These are phyloP conservation scores for Astreopora myriophthalma DNA, from an alignment of 64 coral and sea anemone species.

Conservation along the genomic window DNA sequence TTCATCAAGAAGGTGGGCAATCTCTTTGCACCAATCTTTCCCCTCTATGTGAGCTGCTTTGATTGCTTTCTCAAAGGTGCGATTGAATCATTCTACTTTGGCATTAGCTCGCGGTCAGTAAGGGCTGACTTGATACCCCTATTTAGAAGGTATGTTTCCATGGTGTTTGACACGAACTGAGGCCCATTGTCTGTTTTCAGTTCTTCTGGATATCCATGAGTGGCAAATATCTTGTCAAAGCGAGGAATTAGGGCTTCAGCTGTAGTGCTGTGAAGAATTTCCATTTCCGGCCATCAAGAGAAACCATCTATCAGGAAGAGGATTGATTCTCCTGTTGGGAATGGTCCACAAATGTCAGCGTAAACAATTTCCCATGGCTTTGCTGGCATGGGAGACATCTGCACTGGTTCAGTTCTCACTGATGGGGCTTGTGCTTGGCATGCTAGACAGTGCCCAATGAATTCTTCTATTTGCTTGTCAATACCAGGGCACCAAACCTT, in stretches of 20 bases:
- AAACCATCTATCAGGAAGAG: not conserved
- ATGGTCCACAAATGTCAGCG: not conserved
- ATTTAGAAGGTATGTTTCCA: not conserved
- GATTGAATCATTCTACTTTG: too few relatives aligned
- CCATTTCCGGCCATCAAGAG: not conserved
- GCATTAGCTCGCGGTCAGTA: too few relatives aligned
- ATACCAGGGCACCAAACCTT: conserved; percentile 2
- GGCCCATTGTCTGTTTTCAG: too few relatives aligned
- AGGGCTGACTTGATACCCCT: not conserved
- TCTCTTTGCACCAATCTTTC: too few relatives aligned
- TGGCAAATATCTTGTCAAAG: too few relatives aligned
- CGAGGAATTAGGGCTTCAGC: not conserved
- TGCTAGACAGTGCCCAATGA: not conserved
- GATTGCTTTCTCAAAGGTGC: too few relatives aligned
- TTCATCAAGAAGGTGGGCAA: too few relatives aligned
- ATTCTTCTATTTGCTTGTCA: not conserved
- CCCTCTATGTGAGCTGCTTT: too few relatives aligned
- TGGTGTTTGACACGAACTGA: not conserved
- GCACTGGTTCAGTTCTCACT: not conserved
- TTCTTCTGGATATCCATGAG: too few relatives aligned
- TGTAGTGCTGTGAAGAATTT: not conserved
- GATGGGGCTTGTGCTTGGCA: conserved; percentile 9
- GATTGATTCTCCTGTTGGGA: conserved; percentile 2
- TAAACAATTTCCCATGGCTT: not conserved
- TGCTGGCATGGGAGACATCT: conserved; percentile 15